A percentile compares a stretch with the other conserved stretches of the same genome.
phyloP scores from a whole-genome alignment of 2,113 vertebrate species.

The Tinamus guttatus region DNA sequence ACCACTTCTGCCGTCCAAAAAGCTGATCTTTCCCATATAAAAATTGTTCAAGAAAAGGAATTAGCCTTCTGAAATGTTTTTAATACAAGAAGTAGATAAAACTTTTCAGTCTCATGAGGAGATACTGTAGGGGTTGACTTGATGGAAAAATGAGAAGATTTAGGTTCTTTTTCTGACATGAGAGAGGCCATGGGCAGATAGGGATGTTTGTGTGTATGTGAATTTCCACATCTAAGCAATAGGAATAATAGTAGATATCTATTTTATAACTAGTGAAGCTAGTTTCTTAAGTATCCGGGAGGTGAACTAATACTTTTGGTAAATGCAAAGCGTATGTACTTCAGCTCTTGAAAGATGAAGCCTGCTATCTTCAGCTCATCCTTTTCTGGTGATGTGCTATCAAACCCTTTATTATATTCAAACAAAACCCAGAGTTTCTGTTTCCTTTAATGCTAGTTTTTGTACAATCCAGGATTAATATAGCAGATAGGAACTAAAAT shows the following conservation, averaged over 20 bases:
- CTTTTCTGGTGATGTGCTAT: background rate
- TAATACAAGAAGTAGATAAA: fast-evolving
- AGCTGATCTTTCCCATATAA: background rate
- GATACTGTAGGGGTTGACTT: background rate
- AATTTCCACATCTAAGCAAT: background rate
- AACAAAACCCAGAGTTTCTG: fast-evolving
- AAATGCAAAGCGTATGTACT: background rate
- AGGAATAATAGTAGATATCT: background rate
- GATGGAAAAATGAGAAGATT: background rate
- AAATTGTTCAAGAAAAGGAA: background rate
- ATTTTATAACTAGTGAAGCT: background rate
- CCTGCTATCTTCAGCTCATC: background rate
- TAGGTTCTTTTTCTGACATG: background rate
- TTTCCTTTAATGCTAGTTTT: background rate
- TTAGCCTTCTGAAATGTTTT: background rate
- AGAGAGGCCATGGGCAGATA: background rate
- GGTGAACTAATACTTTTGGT: background rate
- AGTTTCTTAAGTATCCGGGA: background rate
- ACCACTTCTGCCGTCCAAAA: background rate
- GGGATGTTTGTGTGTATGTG: background rate
- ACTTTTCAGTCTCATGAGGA: background rate
- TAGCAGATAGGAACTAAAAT: background rate
- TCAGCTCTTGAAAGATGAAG: background rate
- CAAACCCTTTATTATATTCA: fast-evolving
- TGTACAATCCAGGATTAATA: background rate